Evolutionary conservation across 2,888 invertebrate species (phyloP).

Genomic region (Liposcelis brunnea): DNA sequence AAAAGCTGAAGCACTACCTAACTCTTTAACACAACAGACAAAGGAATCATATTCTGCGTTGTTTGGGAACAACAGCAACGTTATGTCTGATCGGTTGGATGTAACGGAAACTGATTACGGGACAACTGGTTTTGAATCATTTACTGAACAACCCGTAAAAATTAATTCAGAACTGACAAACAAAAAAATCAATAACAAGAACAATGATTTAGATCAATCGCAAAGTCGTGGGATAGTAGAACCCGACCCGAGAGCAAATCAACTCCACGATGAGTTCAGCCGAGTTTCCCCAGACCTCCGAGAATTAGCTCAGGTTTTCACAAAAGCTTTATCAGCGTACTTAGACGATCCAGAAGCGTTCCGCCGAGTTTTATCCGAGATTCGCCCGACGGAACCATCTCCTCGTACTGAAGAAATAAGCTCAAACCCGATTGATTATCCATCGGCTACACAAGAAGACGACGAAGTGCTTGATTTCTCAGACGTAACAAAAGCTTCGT

Average conservation of each 20-base stretch:
- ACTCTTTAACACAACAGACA: neutral
- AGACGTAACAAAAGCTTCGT: slow-evolving; percentile 35
- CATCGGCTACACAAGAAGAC: slow-evolving; percentile 43
- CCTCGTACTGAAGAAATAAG: slow-evolving; percentile 33
- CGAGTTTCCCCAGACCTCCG: slow-evolving; percentile 30
- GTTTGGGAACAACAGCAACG: neutral
- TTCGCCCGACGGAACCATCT: slow-evolving; percentile 50
- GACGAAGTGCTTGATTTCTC: slow-evolving; percentile 64
- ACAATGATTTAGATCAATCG: slow-evolving; percentile 37
- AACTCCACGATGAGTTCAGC: slow-evolving; percentile 5
- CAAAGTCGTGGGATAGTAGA: slow-evolving; percentile 36
- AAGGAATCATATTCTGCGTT: neutral
- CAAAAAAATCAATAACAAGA: slow-evolving; percentile 18
- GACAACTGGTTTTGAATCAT: neutral
- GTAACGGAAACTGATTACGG: slow-evolving; percentile 5
- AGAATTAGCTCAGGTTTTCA: slow-evolving; percentile 68
- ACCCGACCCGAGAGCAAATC: slow-evolving; percentile 10
- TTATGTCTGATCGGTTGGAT: neutral
- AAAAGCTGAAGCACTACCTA: neutral
- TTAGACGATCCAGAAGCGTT: slow-evolving; percentile 69
- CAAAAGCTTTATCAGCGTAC: slow-evolving; percentile 64
- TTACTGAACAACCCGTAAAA: slow-evolving; percentile 1
- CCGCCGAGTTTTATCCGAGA: slow-evolving; percentile 53
- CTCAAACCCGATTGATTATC: slow-evolving; percentile 28
- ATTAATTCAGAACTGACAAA: neutral